Conservation (phyloP, 1,140 invertebrate genomes). For the Drosophila melanica region DNA sequence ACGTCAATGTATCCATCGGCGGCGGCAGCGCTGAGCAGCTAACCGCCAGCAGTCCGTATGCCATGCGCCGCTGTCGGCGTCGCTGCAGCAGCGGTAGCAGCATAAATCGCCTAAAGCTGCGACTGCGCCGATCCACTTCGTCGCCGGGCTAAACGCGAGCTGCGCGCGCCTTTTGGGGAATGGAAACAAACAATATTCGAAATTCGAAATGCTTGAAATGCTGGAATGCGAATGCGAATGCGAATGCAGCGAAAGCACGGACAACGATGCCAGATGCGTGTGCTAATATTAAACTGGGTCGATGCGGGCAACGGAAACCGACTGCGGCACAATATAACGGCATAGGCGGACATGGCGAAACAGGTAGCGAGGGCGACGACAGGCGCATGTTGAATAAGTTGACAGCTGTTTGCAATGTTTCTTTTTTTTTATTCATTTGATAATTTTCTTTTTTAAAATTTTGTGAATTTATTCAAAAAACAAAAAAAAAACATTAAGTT, state of each 20-base stretch:
- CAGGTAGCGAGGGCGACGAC: background rate
- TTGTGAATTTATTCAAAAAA: background rate
- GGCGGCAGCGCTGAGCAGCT: slow-evolving; percentile 60
- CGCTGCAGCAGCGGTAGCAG: slow-evolving; percentile 65
- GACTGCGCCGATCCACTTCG: slow-evolving; percentile 61
- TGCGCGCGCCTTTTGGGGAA: slow-evolving; percentile 14
- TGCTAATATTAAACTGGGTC: slow-evolving; percentile 14
- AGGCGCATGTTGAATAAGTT: slow-evolving; percentile 24
- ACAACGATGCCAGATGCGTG: slow-evolving; percentile 11
- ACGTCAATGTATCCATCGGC: slow-evolving; percentile 17
- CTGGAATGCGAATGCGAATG: slow-evolving; percentile 6
- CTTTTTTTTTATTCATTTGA: slow-evolving; percentile 16
- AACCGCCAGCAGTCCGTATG: slow-evolving; percentile 51
- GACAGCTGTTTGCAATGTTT: slow-evolving; percentile 41
- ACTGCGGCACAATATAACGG: slow-evolving; percentile 4
- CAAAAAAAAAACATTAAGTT: background rate
- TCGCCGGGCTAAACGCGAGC: slow-evolving; percentile 57
- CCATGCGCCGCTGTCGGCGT: slow-evolving; percentile 48
- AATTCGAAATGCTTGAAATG: slow-evolving; percentile 24
- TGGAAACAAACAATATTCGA: slow-evolving; percentile 11
- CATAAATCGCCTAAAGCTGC: slow-evolving; percentile 60
- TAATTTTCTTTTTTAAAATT: background rate
- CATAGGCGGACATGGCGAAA: background rate
- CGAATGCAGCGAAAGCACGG: background rate
- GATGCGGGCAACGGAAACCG: slow-evolving; percentile 3